Percentiles rank a stretch among this genome's conserved stretches.
Conservation (phyloP, 2,797 vertebrate species). For the Gorsachius magnificus region DNA sequence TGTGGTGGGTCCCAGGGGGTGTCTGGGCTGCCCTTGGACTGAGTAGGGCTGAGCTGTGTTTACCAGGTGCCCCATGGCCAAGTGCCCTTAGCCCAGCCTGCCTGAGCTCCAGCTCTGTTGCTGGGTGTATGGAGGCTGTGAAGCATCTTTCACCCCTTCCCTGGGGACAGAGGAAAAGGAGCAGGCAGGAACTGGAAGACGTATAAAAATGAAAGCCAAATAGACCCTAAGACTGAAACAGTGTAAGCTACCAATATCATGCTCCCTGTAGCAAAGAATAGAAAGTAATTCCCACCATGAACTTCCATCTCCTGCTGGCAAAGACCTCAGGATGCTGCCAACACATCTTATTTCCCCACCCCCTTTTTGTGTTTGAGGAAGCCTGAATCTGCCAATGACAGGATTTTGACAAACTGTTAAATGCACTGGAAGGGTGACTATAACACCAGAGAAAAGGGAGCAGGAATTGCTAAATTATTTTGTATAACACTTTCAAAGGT, state of each 20-base stretch:
- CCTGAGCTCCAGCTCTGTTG: neutral
- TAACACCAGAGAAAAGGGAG: neutral
- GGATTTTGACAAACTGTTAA: neutral
- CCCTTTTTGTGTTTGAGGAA: neutral
- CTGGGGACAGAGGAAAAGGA: neutral
- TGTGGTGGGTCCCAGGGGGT: neutral
- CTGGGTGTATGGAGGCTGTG: rapidly evolving
- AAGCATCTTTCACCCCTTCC: neutral
- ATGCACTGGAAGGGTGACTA: neutral
- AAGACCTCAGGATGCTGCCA: neutral
- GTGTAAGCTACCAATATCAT: neutral
- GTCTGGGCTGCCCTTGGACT: neutral
- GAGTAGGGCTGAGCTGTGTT: rapidly evolving
- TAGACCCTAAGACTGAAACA: neutral
- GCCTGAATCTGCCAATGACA: neutral
- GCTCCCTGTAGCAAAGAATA: neutral
- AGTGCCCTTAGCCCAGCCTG: neutral
- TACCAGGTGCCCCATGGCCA: rapidly evolving
- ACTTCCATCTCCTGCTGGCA: neutral
- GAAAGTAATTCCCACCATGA: neutral
- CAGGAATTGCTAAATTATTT: neutral
- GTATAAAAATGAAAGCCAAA: neutral
- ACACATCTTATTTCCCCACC: neutral
- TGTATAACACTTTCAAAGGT: neutral
- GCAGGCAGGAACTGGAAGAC: neutral